These are phyloP conservation scores for Rhynchopsitta pachyrhyncha DNA, from an alignment of 2,113 vertebrate genomes.

Conservation along the genomic window DNA sequence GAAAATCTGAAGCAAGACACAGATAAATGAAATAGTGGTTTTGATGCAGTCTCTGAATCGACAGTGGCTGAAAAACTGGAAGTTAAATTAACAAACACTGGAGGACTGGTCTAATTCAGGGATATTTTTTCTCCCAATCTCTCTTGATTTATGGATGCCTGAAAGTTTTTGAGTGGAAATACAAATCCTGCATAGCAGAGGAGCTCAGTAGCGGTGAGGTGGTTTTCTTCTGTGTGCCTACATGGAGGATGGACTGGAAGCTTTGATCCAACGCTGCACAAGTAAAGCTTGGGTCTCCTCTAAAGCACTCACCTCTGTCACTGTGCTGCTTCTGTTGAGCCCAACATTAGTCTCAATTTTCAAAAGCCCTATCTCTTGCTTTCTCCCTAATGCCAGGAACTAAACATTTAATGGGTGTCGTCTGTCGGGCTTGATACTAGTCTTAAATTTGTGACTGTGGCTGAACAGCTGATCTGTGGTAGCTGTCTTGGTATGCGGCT, in stretches of 20 bases:
- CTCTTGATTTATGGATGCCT: constrained; percentile 19
- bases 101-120: not conserved
- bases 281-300: not conserved
- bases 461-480: not conserved
- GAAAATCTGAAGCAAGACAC: constrained; percentile 55
- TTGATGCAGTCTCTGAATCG: constrained; percentile 27
- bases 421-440: not conserved
- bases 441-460: not conserved
- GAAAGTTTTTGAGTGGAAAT: not conserved
- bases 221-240: not conserved
- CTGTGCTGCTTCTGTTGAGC: accelerated
- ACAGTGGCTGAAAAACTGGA: constrained; percentile 1
- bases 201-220: not conserved
- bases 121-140: not conserved
- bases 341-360: not conserved
- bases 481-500: not conserved
- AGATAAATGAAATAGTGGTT: constrained; percentile 37
- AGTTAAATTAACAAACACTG: constrained; percentile 3
- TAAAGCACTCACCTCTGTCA: not conserved
- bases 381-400: not conserved
- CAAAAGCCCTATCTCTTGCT: not conserved
- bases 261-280: not conserved
- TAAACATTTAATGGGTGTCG: not conserved
- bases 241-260: not conserved
- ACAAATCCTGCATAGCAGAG: not conserved